These are phyloP conservation scores for Rhagoletis pomonella DNA, from an alignment of 1,140 invertebrate species.

Conservation along the genomic window DNA sequence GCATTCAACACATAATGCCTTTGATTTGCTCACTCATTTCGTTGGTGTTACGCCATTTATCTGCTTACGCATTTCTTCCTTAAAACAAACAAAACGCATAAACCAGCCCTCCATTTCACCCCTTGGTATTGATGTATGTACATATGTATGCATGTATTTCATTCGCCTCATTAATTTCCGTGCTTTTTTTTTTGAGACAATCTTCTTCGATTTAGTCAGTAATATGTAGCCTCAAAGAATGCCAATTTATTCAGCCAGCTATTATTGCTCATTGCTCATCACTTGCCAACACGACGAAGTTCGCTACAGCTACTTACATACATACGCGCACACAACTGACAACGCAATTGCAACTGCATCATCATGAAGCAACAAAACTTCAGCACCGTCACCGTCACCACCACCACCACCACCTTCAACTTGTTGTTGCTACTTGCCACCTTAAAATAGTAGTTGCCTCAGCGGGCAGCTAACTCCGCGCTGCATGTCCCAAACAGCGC, in stretches of 20 bases:
- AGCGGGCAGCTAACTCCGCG: background rate
- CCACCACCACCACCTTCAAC: constrained; percentile 24
- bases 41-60: background rate
- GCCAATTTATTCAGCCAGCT: constrained; percentile 38
- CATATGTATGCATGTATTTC: too few relatives aligned
- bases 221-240: constrained; percentile 5
- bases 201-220: constrained; percentile 12
- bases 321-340: background rate
- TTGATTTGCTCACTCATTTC: background rate
- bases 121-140: too few relatives aligned
- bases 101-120: too few relatives aligned
- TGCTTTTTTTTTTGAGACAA: background rate
- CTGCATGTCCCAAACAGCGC: background rate
- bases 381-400: background rate
- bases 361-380: background rate
- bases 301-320: background rate
- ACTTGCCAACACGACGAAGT: constrained; percentile 11
- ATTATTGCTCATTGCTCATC: constrained; percentile 49
- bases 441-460: constrained; percentile 30
- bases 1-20: too few relatives aligned
- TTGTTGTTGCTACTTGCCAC: constrained; percentile 23
- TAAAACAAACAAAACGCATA: background rate
- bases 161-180: too few relatives aligned
- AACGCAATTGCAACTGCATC: background rate
- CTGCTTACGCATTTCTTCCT: background rate